A percentile compares a stretch with the other conserved stretches of the same genome.
Evolutionary conservation across 2,113 vertebrate genomes (phyloP).

Genomic region (Pomatostomus ruficeps): DNA sequence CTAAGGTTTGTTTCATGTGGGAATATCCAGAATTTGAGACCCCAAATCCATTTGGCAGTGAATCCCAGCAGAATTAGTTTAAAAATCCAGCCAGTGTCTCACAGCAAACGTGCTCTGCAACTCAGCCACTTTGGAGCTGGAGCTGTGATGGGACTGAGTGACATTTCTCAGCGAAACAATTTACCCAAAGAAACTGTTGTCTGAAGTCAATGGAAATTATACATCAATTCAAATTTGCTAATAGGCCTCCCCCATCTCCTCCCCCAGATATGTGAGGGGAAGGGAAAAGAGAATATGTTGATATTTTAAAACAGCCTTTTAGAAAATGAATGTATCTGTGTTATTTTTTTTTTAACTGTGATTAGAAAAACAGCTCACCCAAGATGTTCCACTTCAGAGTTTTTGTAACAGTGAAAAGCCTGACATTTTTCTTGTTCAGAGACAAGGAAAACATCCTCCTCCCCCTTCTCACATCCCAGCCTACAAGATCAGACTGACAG

Average conservation of each 20-base stretch:
- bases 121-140: not conserved
- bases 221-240: slow-evolving; percentile 39
- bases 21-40: not conserved
- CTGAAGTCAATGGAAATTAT: slow-evolving; percentile 40
- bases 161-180: slow-evolving; percentile 48
- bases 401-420: slow-evolving; percentile 11
- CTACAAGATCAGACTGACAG: not conserved
- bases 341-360: not conserved
- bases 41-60: not conserved
- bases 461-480: not conserved
- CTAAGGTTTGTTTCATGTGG: not conserved
- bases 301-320: slow-evolving; percentile 34
- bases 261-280: not conserved
- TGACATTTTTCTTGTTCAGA: slow-evolving; percentile 14
- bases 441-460: not conserved
- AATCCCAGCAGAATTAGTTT: not conserved
- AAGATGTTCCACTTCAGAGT: not conserved
- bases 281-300: slow-evolving; percentile 3
- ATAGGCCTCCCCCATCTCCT: slow-evolving; percentile 29
- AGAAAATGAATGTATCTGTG: not conserved
- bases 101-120: not conserved
- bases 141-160: slow-evolving; percentile 1
- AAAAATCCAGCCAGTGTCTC: not conserved
- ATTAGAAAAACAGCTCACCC: slow-evolving; percentile 26
- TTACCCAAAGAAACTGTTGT: slow-evolving; percentile 39